Base-by-base conservation (phyloP, 2,888 invertebrate genomes). In the Ferdinandea cuprea region DNA sequence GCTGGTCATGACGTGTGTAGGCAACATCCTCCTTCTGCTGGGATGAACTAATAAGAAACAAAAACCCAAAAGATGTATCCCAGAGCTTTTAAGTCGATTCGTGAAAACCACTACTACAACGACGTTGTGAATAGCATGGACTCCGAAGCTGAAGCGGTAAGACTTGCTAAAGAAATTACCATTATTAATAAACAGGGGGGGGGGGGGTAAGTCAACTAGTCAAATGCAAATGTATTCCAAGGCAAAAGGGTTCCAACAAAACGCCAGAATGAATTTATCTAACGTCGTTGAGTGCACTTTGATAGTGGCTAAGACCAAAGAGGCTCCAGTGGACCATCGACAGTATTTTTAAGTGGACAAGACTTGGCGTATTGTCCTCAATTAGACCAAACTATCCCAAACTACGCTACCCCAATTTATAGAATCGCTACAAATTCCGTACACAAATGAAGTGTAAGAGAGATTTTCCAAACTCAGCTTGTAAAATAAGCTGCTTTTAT, bases 131-230 rank as follows among this genome's bases (percentile, higher is more conserved):
- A 40, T 11, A 19, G 37, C 13, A 19, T 56, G 19, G 17, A 21
- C 8, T 19, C 19, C 37, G 56, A 56, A 21, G 5, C 4, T 9
- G 50, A 50, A n/a, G 30, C 30, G 6, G 15, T 50, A 15, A 50
- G n/a, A 25, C n/a, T 50, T 50, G 37, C 56, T 8, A 35, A 56
- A 37, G 8, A 37, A 17, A 35, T 35, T 15, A 19, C 17, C 1
- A 19, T 35, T 35, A 35, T 54, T n/a, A 19, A 54, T 2, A 11
- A 54, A 28, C 54, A 52, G 52, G 52, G 52, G 11, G 52, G 21
- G n/a, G n/a, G n/a, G n/a, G n/a, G n/a, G n/a, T n/a, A n/a, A 9
- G 9, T 19, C 17, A 35, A 2, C 8, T 35, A 2, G 35, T 35
- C 35, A 8, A 4, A 35, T 35, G 35, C 35, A 35, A 8, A 4